Base-by-base conservation (phyloP, 2,113 vertebrate genomes). In the Rhagologus leucostigma region DNA sequence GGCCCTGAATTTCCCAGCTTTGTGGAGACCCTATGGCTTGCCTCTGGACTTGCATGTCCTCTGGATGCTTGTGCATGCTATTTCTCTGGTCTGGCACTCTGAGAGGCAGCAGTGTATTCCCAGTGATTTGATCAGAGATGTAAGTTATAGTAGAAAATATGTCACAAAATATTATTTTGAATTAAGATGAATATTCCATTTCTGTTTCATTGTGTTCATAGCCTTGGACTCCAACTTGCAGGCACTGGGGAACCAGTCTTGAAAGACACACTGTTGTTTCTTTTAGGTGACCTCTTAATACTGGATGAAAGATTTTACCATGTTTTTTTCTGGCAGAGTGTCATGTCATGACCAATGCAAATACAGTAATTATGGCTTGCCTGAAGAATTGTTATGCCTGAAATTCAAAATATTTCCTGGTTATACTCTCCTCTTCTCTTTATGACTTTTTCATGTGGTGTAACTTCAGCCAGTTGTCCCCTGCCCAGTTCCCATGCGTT, bases 331-430 rank as follows among this genome's bases (percentile, higher is more conserved):
- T 88, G 83, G 46, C 79, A 77, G 21, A 24, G 37, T 32, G 32
- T 56, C 41, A 27, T 93, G 77, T 56, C 4, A 1, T 35, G 59
- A 86, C 86, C 73, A 70, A 32, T 55, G 59, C 79, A 63, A 90
- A 89, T 42, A 35, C 33, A 74, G 83, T 86, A 92, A 93, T 92
- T 92, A 75, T 93, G 89, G 89, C 39, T 92, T 84, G 30, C 59
- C 76, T 50, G 55, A 70, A 81, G 33, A 55, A 67, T 86, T 79
- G 24, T 92, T 74, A 32, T 77, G 79, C 35, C 71, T 55, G 29
- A 92, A 88, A 90, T 70, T 46, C 21, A 47, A 63, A 90, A 29
- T 35, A 26, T 81, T 90, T 93, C 76, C 83, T 94, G 85, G 50
- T 46, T 92, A 12, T 37, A 18, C 59, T 76, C 44, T 89, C 29